Conservation (phyloP, 2,797 vertebrate genomes). For the Pseudotriccus pelzelni region DNA sequence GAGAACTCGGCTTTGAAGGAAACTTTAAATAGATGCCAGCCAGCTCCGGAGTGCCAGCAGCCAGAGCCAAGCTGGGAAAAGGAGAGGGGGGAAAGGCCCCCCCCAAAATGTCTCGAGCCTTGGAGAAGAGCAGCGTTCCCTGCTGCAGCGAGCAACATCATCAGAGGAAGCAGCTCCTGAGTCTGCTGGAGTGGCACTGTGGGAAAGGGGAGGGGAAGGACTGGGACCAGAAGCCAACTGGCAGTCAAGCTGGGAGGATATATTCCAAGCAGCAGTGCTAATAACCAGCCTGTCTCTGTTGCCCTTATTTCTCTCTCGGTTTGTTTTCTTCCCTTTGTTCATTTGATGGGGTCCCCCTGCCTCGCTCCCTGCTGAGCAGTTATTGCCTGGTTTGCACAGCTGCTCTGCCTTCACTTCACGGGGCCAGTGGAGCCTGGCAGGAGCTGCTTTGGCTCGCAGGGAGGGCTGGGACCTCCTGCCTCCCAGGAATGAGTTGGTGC, state of each 20-base stretch:
- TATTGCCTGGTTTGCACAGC: constrained; percentile 29
- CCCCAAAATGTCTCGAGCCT: background rate
- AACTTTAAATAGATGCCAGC: constrained; percentile 59
- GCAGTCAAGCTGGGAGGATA: background rate
- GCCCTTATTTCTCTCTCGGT: background rate
- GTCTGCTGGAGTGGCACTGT: background rate
- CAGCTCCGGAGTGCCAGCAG: background rate
- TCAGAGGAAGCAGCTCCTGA: background rate
- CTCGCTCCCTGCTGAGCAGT: background rate
- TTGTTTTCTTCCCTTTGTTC: background rate
- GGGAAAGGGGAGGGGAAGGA: background rate
- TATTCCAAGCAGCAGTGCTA: background rate
- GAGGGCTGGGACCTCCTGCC: background rate
- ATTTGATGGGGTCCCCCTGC: background rate
- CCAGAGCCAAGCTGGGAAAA: constrained; percentile 24
- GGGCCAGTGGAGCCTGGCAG: background rate
- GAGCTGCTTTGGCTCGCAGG: fast-evolving
- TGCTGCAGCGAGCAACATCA: background rate
- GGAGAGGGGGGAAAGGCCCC: background rate
- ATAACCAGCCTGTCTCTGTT: background rate
- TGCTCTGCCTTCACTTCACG: background rate
- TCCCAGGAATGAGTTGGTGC: fast-evolving
- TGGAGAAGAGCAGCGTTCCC: background rate
- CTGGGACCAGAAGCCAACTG: background rate
- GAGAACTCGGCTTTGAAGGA: constrained; percentile 63